Conservation (phyloP, 2,888 invertebrate genomes). For the Xanthia icteritia region DNA sequence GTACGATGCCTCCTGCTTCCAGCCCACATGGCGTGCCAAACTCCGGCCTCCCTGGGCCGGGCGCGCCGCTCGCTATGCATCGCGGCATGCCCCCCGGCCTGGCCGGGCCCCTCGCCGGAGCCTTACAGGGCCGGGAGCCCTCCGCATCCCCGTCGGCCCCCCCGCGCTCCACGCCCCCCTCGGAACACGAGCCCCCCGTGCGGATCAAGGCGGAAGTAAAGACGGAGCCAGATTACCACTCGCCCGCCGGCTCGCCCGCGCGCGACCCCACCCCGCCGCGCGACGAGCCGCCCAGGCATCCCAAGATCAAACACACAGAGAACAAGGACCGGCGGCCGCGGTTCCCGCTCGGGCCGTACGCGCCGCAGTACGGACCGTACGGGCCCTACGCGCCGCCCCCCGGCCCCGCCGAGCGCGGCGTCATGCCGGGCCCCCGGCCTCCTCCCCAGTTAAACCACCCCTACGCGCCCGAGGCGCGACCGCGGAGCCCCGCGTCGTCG, state of each 20-base stretch:
- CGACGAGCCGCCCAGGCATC: conserved; percentile 80
- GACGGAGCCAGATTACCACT: conserved; percentile 85
- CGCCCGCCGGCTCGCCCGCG: conserved; percentile 77
- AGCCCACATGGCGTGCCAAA: conserved; percentile 58
- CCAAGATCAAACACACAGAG: conserved; percentile 87
- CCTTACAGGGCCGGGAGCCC: conserved; percentile 48
- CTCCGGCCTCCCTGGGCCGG: conserved; percentile 28
- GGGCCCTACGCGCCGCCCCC: conserved; percentile 83
- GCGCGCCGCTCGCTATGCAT: conserved; percentile 42
- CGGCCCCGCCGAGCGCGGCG: conserved; percentile 54
- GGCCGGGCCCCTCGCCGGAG: conserved; percentile 37
- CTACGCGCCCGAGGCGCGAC: conserved; percentile 34
- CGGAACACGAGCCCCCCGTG: conserved; percentile 72
- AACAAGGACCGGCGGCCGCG: conserved; percentile 84
- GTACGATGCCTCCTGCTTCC: conserved; percentile 53
- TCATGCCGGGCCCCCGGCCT: conserved; percentile 46
- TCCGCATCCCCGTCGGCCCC: conserved; percentile 48
- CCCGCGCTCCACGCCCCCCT: conserved; percentile 59
- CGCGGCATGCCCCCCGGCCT: conserved; percentile 51
- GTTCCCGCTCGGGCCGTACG: conserved; percentile 87
- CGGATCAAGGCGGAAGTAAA: conserved; percentile 88
- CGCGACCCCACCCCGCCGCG: conserved; percentile 72
- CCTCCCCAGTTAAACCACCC: conserved; percentile 61
- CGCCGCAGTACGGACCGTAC: conserved; percentile 87
- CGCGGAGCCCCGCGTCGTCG: conserved; percentile 70